Percentiles rank a stretch among this genome's conserved stretches.
phyloP scores from a whole-genome alignment of 2,113 vertebrate genomes.

The Himantopus leucocephalus region DNA sequence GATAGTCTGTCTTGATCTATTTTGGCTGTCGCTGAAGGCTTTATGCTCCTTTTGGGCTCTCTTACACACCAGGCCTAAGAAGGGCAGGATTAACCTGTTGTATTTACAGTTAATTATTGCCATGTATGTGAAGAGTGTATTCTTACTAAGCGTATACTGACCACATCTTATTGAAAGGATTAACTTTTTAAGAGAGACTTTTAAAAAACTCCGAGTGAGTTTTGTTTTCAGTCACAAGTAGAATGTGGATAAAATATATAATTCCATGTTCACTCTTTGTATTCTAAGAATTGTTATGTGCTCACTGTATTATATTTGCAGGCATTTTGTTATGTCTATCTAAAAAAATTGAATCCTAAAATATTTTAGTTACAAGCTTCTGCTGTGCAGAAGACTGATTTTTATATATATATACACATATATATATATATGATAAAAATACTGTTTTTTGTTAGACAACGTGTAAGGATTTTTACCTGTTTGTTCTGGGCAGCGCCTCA shows the following conservation, averaged over 20 bases:
- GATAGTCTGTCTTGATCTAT: not conserved
- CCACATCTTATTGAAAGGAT: constrained; percentile 15
- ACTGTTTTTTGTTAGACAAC: constrained; percentile 74
- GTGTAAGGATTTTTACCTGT: constrained; percentile 72
- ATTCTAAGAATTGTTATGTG: constrained; percentile 51
- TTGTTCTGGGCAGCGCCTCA: constrained; percentile 71
- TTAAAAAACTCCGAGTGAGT: not conserved
- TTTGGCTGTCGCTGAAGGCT: not conserved
- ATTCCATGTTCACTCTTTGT: constrained; percentile 58
- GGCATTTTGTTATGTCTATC: constrained; percentile 75
- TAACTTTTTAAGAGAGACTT: constrained; percentile 35
- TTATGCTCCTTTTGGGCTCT: not conserved
- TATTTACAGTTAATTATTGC: constrained; percentile 4
- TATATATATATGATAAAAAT: constrained; percentile 47
- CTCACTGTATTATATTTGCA: constrained; percentile 67
- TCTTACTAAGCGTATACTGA: not conserved
- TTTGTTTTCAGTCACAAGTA: constrained; percentile 28
- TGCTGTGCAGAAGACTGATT: constrained; percentile 79
- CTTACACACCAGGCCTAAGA: not conserved
- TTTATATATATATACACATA: constrained; percentile 65
- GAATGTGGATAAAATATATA: constrained; percentile 35
- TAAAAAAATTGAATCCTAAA: constrained; percentile 63
- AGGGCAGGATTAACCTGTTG: not conserved
- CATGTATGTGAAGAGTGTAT: constrained; percentile 3
- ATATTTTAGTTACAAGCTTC: constrained; percentile 75